Base-by-base conservation (phyloP, 2,888 invertebrate genomes). In the Cetonia aurata region DNA sequence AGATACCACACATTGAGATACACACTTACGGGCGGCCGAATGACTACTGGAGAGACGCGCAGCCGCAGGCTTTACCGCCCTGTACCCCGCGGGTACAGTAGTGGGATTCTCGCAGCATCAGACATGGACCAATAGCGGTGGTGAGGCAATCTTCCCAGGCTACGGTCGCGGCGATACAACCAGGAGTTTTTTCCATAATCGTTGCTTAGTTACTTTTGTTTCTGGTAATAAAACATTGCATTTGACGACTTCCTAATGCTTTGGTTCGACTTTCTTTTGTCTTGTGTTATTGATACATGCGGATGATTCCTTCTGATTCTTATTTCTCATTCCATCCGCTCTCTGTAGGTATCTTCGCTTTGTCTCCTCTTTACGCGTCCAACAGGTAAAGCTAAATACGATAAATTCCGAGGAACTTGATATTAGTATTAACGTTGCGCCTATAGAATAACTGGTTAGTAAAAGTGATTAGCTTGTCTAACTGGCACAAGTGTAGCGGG, bases 11-110 rank as follows among this genome's bases (percentile, higher is more conserved):
- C 74, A 74, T 75, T 71, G 73, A 74, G 74, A 74, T 69, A 75
- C 78, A 76, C 76, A 76, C 79, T 70, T 73, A 73, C 73, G 80
- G 78, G 77, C 82, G 81, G 79, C 80, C 83, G 82, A 76, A 75
- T 79, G 79, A 83, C 83, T 82, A 84, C 84, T 84, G 83, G 80
- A 79, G 81, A 80, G 80, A 78, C 79, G 81, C 79, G 79, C 81
- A 80, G 82, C 82, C 80, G 81, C 82, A 76, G 82, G 81, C 78
- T 78, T 78, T 80, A 80, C 80, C 80, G 78, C 76, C 77, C 75
- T 71, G 60, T 79, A 77, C 79, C 79, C 81, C 81, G 79, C 78
- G 81, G 81, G 79, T 77, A 74, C 78, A 72, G 76, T 74, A 74
- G 75, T 75, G 79, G 77, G 77, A 77, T 74, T 73, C 74, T 73